A percentile compares a stretch with the other conserved stretches of the same genome.
phyloP scores from a whole-genome alignment of 1,140 invertebrate genomes.

The Drosophila lowei region DNA sequence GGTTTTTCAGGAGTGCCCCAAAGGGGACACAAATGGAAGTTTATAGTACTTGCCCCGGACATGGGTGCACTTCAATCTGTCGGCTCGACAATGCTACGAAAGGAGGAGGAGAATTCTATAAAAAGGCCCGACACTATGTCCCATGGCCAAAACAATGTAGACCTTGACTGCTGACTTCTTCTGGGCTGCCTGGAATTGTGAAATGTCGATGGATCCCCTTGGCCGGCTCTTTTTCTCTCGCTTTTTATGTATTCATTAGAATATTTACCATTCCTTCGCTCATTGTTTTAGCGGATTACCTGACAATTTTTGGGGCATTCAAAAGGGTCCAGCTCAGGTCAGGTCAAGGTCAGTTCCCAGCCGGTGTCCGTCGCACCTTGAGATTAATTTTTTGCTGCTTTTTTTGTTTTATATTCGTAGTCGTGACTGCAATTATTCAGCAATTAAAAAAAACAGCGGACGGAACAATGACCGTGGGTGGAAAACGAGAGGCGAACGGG shows the following conservation, averaged over 20 bases:
- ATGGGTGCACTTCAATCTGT: conserved; percentile 38
- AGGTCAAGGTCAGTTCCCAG: too few relatives aligned
- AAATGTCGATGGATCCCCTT: background rate
- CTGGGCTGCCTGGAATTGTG: too few relatives aligned
- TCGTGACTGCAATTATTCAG: conserved; percentile 59
- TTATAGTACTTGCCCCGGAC: conserved; percentile 15
- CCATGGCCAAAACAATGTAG: conserved; percentile 45
- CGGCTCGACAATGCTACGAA: conserved; percentile 24
- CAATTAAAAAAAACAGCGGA: conserved; percentile 67
- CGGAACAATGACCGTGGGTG: background rate
- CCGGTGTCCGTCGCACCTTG: background rate
- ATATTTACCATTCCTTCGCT: background rate
- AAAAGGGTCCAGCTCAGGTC: conserved; percentile 5
- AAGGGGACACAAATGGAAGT: conserved; percentile 13
- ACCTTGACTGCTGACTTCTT: conserved; percentile 24
- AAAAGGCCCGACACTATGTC: conserved; percentile 8
- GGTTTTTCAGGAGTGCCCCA: conserved; percentile 25
- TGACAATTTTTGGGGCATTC: conserved; percentile 19
- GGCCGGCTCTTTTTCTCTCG: background rate
- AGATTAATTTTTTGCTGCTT: conserved; percentile 25
- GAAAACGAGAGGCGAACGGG: too few relatives aligned
- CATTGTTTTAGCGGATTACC: conserved; percentile 14
- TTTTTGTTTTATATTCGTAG: background rate
- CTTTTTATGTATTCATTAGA: conserved; percentile 16
- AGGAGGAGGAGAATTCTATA: conserved; percentile 14